A percentile compares a stretch with the other conserved stretches of the same genome.
Conservation (phyloP, 2,113 vertebrate genomes). For the human region DNA sequence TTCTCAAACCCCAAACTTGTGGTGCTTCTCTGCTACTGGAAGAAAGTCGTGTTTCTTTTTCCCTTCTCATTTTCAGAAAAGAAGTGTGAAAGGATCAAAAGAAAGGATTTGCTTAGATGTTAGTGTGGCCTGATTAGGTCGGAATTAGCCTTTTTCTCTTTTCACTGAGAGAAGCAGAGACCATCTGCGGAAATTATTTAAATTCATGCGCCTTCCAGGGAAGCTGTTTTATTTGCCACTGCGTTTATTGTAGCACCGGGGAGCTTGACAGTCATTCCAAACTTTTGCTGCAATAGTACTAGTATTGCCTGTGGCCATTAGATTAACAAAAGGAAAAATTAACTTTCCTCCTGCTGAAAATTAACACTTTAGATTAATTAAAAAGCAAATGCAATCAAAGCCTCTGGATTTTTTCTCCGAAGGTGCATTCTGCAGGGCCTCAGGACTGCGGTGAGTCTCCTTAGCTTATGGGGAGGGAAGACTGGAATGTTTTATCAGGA, state of each 20-base stretch:
- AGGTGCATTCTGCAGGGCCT: background rate
- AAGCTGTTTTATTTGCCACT: slow-evolving; percentile 72
- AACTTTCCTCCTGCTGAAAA: slow-evolving; percentile 71
- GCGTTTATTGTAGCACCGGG: slow-evolving; percentile 63
- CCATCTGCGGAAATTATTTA: slow-evolving; percentile 52
- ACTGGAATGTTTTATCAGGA: slow-evolving; percentile 36
- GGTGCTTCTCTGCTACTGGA: background rate
- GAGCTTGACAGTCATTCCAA: slow-evolving; percentile 63
- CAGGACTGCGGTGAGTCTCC: background rate
- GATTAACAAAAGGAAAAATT: slow-evolving; percentile 76
- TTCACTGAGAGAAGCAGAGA: slow-evolving; percentile 16
- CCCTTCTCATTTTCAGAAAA: background rate
- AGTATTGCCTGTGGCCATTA: slow-evolving; percentile 72
- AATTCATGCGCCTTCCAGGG: slow-evolving; percentile 74
- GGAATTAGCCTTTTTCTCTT: background rate
- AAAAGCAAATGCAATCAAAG: slow-evolving; percentile 63
- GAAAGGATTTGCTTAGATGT: background rate
- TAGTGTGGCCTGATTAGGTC: background rate
- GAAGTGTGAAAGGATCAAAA: slow-evolving; percentile 27
- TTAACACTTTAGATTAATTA: slow-evolving; percentile 76
- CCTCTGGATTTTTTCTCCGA: slow-evolving; percentile 40
- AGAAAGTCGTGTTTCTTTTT: background rate
- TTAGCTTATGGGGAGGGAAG: slow-evolving; percentile 54
- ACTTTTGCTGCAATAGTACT: slow-evolving; percentile 63
- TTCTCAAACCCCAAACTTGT: background rate